Evolutionary conservation across 1,140 invertebrate species (phyloP).

Genomic region (Trachymyrmex cornetzi): DNA sequence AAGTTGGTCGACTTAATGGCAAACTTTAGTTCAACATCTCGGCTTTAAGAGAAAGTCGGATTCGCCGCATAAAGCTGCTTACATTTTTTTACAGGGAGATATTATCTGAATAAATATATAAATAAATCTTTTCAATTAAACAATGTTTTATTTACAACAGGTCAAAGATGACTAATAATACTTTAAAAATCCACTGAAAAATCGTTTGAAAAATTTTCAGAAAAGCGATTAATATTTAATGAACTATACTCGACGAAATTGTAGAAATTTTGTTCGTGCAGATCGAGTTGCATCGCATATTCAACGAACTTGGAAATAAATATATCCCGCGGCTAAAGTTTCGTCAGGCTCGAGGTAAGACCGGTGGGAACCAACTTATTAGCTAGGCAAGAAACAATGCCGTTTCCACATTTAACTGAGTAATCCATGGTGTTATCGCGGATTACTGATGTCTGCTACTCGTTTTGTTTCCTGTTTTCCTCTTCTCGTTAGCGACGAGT

Average conservation of each 20-base stretch:
- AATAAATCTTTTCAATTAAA: constrained; percentile 3
- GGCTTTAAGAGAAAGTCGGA: constrained; percentile 18
- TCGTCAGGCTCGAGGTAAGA: constrained; percentile 6
- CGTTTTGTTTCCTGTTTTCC: constrained; percentile 33
- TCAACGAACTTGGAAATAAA: constrained; percentile 32
- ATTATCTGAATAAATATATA: neutral
- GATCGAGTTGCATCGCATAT: neutral
- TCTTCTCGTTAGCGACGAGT: constrained; percentile 28
- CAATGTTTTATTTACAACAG: neutral
- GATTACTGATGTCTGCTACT: constrained; percentile 48
- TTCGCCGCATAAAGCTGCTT: constrained; percentile 29
- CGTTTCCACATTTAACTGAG: constrained; percentile 38
- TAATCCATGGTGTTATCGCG: constrained; percentile 43
- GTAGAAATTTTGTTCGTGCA: constrained; percentile 6
- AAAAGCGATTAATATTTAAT: neutral
- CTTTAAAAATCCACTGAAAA: neutral
- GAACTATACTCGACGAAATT: neutral
- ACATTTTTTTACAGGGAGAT: neutral
- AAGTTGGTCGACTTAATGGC: constrained; percentile 17
- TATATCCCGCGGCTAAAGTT: constrained; percentile 28
- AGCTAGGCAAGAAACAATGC: constrained; percentile 58
- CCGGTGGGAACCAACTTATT: constrained; percentile 44
- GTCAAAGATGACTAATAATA: neutral
- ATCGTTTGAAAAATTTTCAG: neutral
- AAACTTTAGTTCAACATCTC: constrained; percentile 26